Conservation (phyloP, 2,797 vertebrate species). For the Bucorvus abyssinicus region DNA sequence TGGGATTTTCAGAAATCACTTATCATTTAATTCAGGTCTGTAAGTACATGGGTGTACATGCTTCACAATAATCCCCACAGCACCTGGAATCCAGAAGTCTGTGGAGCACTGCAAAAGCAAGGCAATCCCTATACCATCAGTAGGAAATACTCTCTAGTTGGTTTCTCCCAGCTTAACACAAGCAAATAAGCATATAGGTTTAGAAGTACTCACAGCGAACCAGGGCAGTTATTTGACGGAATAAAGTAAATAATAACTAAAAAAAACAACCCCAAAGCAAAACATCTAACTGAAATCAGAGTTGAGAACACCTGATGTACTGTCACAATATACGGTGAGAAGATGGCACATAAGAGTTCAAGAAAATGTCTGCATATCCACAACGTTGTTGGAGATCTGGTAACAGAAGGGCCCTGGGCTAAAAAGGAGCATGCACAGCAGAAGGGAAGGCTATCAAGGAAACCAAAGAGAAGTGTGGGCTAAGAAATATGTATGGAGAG, state of each 20-base stretch:
- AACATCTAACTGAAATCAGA: neutral
- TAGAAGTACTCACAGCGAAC: neutral
- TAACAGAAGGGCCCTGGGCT: neutral
- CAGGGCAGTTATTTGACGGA: neutral
- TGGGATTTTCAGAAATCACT: neutral
- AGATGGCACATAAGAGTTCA: neutral
- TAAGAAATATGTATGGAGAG: neutral
- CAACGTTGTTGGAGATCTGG: neutral
- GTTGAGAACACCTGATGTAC: neutral
- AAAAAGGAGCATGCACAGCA: neutral
- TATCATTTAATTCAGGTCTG: neutral
- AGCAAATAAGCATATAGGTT: neutral
- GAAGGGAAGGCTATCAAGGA: neutral
- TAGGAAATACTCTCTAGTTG: neutral
- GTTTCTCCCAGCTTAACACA: neutral
- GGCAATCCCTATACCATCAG: neutral
- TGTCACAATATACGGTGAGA: neutral
- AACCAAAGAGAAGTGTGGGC: neutral
- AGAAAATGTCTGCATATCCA: neutral
- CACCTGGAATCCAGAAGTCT: neutral
- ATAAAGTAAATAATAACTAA: neutral
- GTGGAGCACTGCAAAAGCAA: neutral
- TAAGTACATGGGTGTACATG: neutral
- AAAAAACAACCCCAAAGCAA: neutral
- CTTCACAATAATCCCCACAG: neutral